These are phyloP conservation scores for Python bivittatus DNA, from an alignment of 2,113 vertebrate genomes.

Conservation along the genomic window DNA sequence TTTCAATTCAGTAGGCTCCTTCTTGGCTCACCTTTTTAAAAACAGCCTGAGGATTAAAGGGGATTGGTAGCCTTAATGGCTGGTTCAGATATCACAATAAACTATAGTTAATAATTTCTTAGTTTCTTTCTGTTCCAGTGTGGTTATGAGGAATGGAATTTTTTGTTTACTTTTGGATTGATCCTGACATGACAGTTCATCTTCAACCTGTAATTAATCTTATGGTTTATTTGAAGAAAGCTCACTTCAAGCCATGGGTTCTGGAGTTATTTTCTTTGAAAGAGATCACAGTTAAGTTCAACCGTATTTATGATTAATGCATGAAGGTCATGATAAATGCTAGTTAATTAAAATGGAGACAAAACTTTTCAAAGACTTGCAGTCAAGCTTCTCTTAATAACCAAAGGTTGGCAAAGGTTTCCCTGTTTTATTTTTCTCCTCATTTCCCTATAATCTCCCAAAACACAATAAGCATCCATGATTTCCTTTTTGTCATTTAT, in stretches of 20 bases:
- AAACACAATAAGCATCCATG: conserved; percentile 36
- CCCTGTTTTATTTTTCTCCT: neutral
- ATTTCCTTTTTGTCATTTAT: conserved; percentile 49
- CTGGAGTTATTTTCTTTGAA: neutral
- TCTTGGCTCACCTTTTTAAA: neutral
- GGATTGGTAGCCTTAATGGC: neutral
- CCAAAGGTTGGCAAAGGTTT: neutral
- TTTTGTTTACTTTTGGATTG: neutral
- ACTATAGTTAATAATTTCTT: neutral
- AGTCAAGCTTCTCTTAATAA: neutral
- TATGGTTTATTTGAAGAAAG: neutral
- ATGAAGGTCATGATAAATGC: neutral
- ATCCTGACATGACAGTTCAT: neutral
- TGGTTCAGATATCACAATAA: neutral
- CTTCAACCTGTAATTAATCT: neutral
- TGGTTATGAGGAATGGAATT: neutral
- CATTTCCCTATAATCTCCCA: conserved; percentile 23
- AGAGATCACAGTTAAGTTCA: neutral
- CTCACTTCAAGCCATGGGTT: neutral
- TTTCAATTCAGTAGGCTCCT: neutral
- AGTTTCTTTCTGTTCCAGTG: neutral
- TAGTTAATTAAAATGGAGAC: neutral
- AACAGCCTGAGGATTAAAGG: neutral
- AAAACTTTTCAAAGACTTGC: neutral
- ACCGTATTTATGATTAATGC: neutral